Evolutionary conservation across 1,140 invertebrate species (phyloP).

Genomic region (Cyclargus thomasi): DNA sequence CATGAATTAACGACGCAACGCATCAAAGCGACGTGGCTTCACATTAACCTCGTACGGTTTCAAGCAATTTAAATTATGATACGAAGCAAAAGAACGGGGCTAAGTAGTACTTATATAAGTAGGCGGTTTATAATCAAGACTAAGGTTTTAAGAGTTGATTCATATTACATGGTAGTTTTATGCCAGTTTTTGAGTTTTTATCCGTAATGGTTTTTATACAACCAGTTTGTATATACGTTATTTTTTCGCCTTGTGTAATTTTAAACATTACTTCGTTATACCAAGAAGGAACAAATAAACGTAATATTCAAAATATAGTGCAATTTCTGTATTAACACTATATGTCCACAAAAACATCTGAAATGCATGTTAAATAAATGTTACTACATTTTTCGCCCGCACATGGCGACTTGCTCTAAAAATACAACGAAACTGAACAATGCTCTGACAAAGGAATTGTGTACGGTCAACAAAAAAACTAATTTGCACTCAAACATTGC

Average conservation of each 20-base stretch:
- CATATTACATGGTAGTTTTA: neutral
- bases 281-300: no score
- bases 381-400: neutral
- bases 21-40: no score
- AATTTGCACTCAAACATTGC: constrained; percentile 56
- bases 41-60: neutral
- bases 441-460: constrained; percentile 6
- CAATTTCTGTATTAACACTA: no score
- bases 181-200: no score
- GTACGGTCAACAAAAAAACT: constrained; percentile 38
- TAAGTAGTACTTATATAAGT: neutral
- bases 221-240: no score
- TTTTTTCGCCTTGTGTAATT: neutral
- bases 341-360: neutral
- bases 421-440: neutral
- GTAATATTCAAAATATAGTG: no score
- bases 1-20: no score
- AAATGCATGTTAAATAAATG: neutral
- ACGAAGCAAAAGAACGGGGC: neutral
- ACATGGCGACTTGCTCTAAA: neutral
- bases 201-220: no score
- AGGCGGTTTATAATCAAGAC: neutral
- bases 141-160: neutral
- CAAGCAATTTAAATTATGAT: constrained; percentile 1
- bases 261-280: no score